phyloP scores from a whole-genome alignment of 2,888 invertebrate species.

The Monochamus alternatus region DNA sequence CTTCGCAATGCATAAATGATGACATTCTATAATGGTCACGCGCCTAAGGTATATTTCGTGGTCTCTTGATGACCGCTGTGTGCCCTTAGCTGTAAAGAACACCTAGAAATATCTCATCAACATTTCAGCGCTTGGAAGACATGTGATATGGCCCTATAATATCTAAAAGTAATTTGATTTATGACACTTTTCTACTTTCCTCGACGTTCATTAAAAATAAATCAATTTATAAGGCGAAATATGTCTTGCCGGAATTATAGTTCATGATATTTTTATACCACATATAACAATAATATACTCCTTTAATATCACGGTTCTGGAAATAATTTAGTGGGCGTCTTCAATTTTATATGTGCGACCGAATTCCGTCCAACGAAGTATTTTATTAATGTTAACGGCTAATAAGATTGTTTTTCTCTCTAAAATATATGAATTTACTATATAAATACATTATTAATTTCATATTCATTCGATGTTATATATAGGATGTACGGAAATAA shows the following conservation, averaged over 20 bases:
- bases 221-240: conserved; percentile 36
- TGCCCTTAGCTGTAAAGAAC: conserved; percentile 41
- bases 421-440: too few relatives aligned
- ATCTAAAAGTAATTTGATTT: conserved; percentile 46
- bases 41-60: conserved; percentile 54
- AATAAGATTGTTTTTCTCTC: too few relatives aligned
- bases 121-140: conserved; percentile 42
- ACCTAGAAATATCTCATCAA: conserved; percentile 44
- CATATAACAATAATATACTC: conserved; percentile 18
- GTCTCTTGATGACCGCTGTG: conserved; percentile 52
- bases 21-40: conserved; percentile 70
- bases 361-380: too few relatives aligned
- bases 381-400: too few relatives aligned
- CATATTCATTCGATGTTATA: too few relatives aligned
- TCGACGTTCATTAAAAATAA: conserved; percentile 37
- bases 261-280: conserved; percentile 22
- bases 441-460: too few relatives aligned
- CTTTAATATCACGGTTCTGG: too few relatives aligned
- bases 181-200: conserved; percentile 29
- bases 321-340: too few relatives aligned
- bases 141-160: conserved; percentile 25
- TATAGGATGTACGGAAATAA: too few relatives aligned
- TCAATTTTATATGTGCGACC: too few relatives aligned
- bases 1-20: conserved; percentile 76
- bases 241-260: conserved; percentile 11